phyloP scores from a whole-genome alignment of 2,113 vertebrate genomes.

The Hyla sarda region DNA sequence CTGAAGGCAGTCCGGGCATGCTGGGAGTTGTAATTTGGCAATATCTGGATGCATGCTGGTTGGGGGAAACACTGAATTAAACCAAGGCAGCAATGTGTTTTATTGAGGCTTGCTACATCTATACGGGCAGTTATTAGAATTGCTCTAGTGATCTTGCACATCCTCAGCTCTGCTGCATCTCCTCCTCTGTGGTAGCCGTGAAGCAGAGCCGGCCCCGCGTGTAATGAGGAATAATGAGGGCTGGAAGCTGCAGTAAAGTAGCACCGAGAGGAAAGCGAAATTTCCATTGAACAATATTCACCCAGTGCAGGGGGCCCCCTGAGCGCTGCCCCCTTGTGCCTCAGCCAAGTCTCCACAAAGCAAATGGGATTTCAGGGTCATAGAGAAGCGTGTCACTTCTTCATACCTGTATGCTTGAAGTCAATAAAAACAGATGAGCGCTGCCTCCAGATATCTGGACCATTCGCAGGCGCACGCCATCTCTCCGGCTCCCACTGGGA shows the following conservation, averaged over 20 bases:
- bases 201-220: background rate
- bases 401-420: slow-evolving; percentile 25
- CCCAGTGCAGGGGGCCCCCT: background rate
- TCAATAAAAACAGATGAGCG: slow-evolving; percentile 46
- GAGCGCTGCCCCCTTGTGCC: background rate
- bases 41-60: too few species aligned
- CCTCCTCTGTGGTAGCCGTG: background rate
- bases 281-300: background rate
- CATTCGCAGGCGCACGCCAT: slow-evolving; percentile 23
- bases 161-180: background rate
- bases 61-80: too few species aligned
- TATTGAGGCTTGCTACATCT: too few species aligned
- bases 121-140: too few species aligned
- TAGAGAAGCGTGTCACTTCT: slow-evolving; percentile 14
- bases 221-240: slow-evolving; percentile 10
- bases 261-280: background rate
- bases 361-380: background rate
- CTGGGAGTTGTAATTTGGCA: too few species aligned
- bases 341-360: too few species aligned
- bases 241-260: background rate
- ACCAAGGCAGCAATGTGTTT: too few species aligned
- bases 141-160: background rate
- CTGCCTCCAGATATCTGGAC: slow-evolving; percentile 17
- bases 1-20: too few species aligned
- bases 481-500: background rate